Percentiles rank a stretch among this genome's conserved stretches.
Evolutionary conservation across 2,797 vertebrate species (phyloP).

Genomic region (Hafferia zeledoni): DNA sequence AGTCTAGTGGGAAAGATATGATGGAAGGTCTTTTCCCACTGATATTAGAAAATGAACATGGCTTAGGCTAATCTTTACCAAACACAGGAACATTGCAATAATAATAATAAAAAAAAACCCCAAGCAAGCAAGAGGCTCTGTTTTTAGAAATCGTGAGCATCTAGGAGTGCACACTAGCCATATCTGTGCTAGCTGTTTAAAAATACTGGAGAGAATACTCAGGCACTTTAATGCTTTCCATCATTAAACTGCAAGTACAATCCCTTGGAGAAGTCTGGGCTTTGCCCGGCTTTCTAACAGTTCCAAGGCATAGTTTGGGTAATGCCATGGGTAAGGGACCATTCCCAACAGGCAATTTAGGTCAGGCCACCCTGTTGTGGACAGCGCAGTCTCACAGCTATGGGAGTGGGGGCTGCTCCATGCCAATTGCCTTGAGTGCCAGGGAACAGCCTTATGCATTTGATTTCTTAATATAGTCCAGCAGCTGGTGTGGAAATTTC

Average conservation of each 20-base stretch:
- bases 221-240: neutral
- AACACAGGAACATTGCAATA: neutral
- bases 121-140: neutral
- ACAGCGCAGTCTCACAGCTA: neutral
- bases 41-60: neutral
- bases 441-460: neutral
- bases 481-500: conserved; percentile 9
- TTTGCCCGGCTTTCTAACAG: neutral
- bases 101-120: neutral
- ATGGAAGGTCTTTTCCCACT: neutral
- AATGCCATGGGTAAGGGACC: neutral
- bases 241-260: neutral
- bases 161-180: neutral
- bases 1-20: neutral
- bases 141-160: neutral
- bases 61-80: neutral
- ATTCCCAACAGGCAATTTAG: neutral
- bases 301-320: neutral
- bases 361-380: neutral
- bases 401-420: neutral
- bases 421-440: neutral
- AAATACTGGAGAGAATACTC: neutral
- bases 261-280: neutral
- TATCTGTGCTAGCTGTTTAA: neutral
- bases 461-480: neutral